Evolutionary conservation across 2,888 invertebrate genomes (phyloP), one percentile per base, ranked within the genome.

Genomic region (Terebella lapidaria): DNA sequence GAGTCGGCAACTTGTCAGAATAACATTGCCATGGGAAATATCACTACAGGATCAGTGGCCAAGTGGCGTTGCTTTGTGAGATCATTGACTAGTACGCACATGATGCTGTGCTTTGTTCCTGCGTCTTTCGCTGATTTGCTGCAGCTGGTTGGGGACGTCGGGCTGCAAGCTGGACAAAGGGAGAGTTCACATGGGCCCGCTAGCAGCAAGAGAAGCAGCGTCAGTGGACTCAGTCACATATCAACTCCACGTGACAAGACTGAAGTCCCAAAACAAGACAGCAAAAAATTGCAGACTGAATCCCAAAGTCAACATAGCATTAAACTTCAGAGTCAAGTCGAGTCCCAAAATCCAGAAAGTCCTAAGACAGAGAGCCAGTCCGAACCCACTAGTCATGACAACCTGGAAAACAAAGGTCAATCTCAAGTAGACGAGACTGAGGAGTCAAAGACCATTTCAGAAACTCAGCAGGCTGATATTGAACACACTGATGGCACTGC

Each of bases 41-140:
- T n/a, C n/a, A n/a, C n/a, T n/a, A n/a, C n/a, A n/a, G n/a, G n/a
- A n/a, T n/a, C n/a, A n/a, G 49, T 53, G 29, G 70, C 76, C 2
- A 82, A 83, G 63, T 89, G 88, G 88, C 82, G 85, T 58, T 89
- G 88, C 75, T 88, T 86, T 71, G 83, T 88, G 28, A 87, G 87
- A 78, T 85, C 85, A 18, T 81, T 86, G 30, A 85, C 84, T 29
- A 77, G 83, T 4, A 85, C 85, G 0, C 87, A 87, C 69, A 83
- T 88, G 27, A 83, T 88, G 30, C 76, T 89, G 47, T 87, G 87
- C 15, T 84, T 89, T 66, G 72, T 88, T 27, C 88, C 89, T 2
- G 84, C 86, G 1, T 83, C 85, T 26, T 85, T 86, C 70, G 81
- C 83, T 42, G 81, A 82, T 62, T 68, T 83, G 35, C 70, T 75